Conservation (phyloP, 2,113 vertebrate species). For the Mesembrinibis cayennensis region DNA sequence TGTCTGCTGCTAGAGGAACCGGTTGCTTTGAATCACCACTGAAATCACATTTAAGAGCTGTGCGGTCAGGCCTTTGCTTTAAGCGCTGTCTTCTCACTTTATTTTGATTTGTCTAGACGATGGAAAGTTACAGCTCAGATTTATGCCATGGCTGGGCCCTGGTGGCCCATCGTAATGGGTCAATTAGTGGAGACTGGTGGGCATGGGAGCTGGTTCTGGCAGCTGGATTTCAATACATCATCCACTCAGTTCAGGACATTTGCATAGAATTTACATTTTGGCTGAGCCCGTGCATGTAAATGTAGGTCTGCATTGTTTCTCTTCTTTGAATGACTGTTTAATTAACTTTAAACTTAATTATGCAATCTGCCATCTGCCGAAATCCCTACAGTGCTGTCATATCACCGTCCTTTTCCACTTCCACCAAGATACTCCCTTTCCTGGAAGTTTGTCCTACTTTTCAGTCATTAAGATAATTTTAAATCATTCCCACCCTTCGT, state of each 20-base stretch:
- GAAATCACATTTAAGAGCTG: neutral
- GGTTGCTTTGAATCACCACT: neutral
- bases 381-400: constrained; percentile 4
- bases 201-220: neutral
- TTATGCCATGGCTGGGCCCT: neutral
- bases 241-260: neutral
- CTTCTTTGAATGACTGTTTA: constrained; percentile 48
- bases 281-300: neutral
- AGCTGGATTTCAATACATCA: constrained; percentile 11
- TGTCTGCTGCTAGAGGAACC: neutral
- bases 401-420: neutral
- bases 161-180: neutral
- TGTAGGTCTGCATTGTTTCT: constrained; percentile 35
- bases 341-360: constrained; percentile 61
- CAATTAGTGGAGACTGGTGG: neutral
- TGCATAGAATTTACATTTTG: constrained; percentile 39
- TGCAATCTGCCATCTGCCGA: constrained; percentile 28
- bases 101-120: neutral
- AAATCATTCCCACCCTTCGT: neutral
- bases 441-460: neutral
- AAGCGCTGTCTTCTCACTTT: neutral
- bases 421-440: neutral
- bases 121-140: neutral
- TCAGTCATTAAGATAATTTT: neutral
- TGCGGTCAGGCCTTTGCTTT: neutral